Conservation (phyloP, 2,113 vertebrate species). For the Onychorhynchus coronatus region DNA sequence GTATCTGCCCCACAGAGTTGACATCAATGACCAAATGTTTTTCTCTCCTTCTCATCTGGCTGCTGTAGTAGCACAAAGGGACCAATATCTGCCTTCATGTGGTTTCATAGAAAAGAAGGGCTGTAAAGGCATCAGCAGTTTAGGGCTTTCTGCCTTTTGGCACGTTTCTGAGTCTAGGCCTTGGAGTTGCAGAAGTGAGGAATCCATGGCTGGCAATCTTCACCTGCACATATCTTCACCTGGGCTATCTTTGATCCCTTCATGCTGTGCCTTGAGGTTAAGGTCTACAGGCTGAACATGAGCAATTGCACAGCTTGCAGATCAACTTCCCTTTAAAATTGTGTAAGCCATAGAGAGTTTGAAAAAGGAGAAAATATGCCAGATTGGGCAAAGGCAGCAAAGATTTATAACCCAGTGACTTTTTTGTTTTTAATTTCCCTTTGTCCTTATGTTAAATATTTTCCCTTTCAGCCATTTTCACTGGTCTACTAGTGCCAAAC, state of each 20-base stretch:
- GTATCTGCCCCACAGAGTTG: neutral
- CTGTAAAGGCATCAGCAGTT: neutral
- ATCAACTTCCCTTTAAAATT: neutral
- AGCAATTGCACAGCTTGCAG: neutral
- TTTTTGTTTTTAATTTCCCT: neutral
- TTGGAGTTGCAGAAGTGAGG: neutral
- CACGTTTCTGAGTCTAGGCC: neutral
- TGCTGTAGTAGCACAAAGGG: neutral
- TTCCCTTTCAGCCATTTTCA: neutral
- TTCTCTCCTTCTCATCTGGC: neutral
- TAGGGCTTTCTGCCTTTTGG: neutral
- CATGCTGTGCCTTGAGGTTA: neutral
- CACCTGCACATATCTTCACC: accelerated
- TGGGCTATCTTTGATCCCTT: neutral
- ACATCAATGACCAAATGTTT: neutral
- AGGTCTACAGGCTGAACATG: neutral
- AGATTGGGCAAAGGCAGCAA: neutral
- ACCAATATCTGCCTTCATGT: neutral
- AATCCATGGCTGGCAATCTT: neutral
- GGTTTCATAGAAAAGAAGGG: neutral
- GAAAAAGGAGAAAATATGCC: neutral
- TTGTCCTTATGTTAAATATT: neutral
- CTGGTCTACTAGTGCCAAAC: neutral
- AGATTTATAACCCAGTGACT: neutral
- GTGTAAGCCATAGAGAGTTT: neutral